Base-by-base conservation (phyloP, 1,140 invertebrate genomes). In the Temnothorax nylanderi region DNA sequence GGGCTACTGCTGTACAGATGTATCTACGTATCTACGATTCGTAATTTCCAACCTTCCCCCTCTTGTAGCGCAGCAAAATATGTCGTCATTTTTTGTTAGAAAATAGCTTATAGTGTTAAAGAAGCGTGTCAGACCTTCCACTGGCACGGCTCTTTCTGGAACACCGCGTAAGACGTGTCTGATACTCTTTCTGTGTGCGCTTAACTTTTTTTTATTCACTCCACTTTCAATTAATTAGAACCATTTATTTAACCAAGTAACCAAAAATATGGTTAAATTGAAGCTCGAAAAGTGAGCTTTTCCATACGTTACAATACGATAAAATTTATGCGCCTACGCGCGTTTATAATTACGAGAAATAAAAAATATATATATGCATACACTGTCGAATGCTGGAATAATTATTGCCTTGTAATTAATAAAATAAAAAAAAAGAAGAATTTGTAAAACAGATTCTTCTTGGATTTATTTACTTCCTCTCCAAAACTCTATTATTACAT, bases 281-380 rank as follows among this genome's bases (percentile, higher is more conserved):
- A 41, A 65, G 10, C 16, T 32, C 51, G 60, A 65, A 11, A 8
- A 47, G 6, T 3, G 26, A 32, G 26, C 44, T 49, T 49, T 64
- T 21, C 44, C 44, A 21, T 21, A 44, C n/a, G 4, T 49, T 49
- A 13, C 21, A 4, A 56, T 26, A 58, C 16, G 4, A 60, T 26
- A 37, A 72, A 82, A 82, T 82, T 82, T 56, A 65, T 37, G 8
- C 10, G 5, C 1, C 18, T 26, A 8, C 0, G n/a, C 8, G n/a
- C 49, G 41, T 81, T 81, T 32, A 44, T 71, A 72, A 72, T 81
- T 82, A 72, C 37, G 37, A 10, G 11, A 71, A 80, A 80, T 80
- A n/a, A 11, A 80, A 64, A 69, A 32, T 32, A 16, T 16, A 62
- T 2, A 32, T 26, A 64, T 11, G 32, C 60, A 26, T 34, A 16